A percentile compares a stretch with the other conserved stretches of the same genome.
phyloP scores from a whole-genome alignment of 2,797 vertebrate genomes.

The Dendrocincla tyrannina region DNA sequence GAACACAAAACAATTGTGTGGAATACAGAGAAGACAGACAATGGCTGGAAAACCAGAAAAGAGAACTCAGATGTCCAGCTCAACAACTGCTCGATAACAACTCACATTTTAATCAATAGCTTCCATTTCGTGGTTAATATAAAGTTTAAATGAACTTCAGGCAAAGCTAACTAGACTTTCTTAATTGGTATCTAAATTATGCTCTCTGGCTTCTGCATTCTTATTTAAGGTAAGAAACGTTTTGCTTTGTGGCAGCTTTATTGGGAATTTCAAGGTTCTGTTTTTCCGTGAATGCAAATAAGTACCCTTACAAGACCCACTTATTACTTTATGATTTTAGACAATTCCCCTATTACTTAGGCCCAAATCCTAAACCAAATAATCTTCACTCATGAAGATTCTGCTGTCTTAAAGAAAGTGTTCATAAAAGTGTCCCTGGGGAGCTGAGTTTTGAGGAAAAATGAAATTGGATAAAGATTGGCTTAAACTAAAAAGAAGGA shows the following conservation, averaged over 20 bases:
- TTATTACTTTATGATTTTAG: not conserved
- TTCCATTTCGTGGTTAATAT: not conserved
- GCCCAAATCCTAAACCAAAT: not conserved
- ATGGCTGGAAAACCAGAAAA: not conserved
- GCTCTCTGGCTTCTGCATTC: not conserved
- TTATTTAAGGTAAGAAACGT: not conserved
- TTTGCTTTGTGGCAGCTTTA: not conserved
- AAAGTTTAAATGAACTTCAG: not conserved
- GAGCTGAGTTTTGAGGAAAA: not conserved
- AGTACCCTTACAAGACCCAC: not conserved
- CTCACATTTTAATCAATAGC: not conserved
- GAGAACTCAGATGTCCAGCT: not conserved
- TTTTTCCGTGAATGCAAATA: not conserved
- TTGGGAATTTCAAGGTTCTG: not conserved
- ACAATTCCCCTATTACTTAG: not conserved
- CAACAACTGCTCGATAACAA: not conserved
- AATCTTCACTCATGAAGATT: not conserved
- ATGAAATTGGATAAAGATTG: not conserved
- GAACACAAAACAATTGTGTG: not conserved
- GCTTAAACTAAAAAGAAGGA: not conserved
- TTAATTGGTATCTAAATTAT: not conserved
- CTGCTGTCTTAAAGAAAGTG: not conserved
- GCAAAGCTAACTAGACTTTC: not conserved
- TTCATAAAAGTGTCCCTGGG: not conserved
- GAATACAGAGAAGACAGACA: not conserved